Evolutionary conservation across 2,888 invertebrate genomes (phyloP), one percentile per base, ranked within the genome.

Genomic region (Lutraria lutraria): DNA sequence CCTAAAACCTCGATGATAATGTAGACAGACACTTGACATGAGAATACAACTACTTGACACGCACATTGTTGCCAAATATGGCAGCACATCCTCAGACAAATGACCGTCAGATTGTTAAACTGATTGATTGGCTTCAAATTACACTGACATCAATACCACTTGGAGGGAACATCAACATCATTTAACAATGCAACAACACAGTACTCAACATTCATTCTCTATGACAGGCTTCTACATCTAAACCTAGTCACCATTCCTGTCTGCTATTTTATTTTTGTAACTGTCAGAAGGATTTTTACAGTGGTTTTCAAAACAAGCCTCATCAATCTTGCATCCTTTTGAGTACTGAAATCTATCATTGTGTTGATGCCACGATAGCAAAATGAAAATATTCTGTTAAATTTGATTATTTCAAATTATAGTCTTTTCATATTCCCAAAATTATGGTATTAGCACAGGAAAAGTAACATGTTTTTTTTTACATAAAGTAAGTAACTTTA

Each of bases 111-210:
- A 68, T 68, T 25, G 25, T 68, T 68, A n/a, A 68, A 25, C 63
- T 68, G 63, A 68, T 68, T 68, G 63, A 68, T 68, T 68, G 25
- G n/a, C 63, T 68, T 68, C 63, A 68, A 68, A n/a, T 68, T 25
- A 68, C 63, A n/a, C 6, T 25, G 63, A 68, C 63, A 68, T 25
- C 63, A 68, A 68, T 68, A 68, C 4, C 63, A 68, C 63, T 68
- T 25, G 1, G 10, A 25, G 63, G 63, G 25, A 68, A 68, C 63
- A 68, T 68, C 63, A 68, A 68, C 63, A 25, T 25, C 63, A 25
- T 56, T 56, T 56, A 56, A 68, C 63, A 21, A 68, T 68, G 0
- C 63, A 68, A 68, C 63, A 68, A 68, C 25, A 68, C 63, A 0
- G 25, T 68, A 25, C 12, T 68, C 63, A 25, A 68, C 63, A n/a